Evolutionary conservation across 2,888 invertebrate genomes (phyloP).

Genomic region (Euphydryas editha): DNA sequence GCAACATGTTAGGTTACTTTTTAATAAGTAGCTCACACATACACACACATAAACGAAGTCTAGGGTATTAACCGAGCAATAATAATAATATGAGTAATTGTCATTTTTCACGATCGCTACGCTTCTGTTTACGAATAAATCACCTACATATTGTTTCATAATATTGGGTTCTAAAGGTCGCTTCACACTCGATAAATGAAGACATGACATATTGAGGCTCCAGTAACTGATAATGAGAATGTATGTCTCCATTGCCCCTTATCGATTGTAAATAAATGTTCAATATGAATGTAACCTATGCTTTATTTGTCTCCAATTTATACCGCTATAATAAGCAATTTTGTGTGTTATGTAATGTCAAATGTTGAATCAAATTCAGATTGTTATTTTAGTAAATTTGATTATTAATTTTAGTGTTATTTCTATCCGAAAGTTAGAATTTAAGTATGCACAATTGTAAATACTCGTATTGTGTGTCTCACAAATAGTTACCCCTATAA

Average conservation of each 20-base stretch:
- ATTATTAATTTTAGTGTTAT: no score
- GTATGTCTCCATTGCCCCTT: conserved; percentile 65
- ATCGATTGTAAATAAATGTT: conserved; percentile 44
- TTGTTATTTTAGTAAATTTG: no score
- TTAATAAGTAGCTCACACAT: no score
- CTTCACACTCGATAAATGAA: conserved; percentile 66
- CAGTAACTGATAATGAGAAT: conserved; percentile 61
- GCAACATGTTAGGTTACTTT: no score
- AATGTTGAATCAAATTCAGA: background rate
- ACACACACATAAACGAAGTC: no score
- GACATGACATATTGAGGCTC: conserved; percentile 75
- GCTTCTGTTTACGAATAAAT: background rate
- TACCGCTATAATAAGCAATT: background rate
- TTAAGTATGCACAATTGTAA: no score
- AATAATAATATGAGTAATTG: background rate
- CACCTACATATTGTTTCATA: conserved; percentile 12
- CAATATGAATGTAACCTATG: conserved; percentile 35
- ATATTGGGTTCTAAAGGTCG: conserved; percentile 52
- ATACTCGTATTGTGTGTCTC: no score
- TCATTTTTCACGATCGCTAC: background rate
- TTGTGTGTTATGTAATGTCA: background rate
- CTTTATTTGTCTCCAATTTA: conserved; percentile 12
- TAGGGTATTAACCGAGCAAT: background rate
- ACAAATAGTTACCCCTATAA: no score
- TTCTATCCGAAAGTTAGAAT: no score